Evolutionary conservation across 2,113 vertebrate genomes (phyloP).

Genomic region (Saccopteryx leptura): DNA sequence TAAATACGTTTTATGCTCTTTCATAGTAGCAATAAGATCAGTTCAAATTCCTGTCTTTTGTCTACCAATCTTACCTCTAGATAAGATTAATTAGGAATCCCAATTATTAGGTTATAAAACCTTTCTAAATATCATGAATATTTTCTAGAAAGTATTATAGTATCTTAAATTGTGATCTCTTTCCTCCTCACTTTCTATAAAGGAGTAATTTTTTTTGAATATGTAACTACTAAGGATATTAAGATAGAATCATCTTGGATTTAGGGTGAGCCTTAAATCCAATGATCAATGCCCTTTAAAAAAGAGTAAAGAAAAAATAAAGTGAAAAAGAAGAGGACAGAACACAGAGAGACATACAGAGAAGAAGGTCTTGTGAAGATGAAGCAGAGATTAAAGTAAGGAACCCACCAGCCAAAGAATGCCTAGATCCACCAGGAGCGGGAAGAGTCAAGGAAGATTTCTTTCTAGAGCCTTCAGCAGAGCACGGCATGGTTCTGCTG

Average conservation of each 20-base stretch:
- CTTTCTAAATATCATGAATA: background rate
- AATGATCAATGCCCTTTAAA: background rate
- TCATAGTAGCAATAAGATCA: background rate
- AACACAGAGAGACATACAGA: background rate
- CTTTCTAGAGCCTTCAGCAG: background rate
- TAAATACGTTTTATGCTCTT: background rate
- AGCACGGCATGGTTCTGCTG: no score
- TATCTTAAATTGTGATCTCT: background rate
- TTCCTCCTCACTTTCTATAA: background rate
- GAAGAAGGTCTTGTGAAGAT: background rate
- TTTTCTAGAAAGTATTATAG: background rate
- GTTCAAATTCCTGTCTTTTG: conserved; percentile 3
- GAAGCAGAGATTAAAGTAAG: background rate
- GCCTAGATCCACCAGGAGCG: background rate
- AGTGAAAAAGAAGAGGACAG: background rate
- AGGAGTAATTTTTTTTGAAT: background rate
- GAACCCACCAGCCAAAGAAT: background rate
- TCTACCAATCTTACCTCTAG: background rate
- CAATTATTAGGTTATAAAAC: background rate
- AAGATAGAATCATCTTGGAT: background rate
- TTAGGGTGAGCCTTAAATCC: background rate
- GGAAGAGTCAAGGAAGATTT: background rate
- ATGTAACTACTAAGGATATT: background rate
- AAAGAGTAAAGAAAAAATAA: background rate
- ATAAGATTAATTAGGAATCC: background rate